Evolutionary conservation across 1,140 invertebrate genomes (phyloP).

Genomic region (Leptinotarsa defecta): DNA sequence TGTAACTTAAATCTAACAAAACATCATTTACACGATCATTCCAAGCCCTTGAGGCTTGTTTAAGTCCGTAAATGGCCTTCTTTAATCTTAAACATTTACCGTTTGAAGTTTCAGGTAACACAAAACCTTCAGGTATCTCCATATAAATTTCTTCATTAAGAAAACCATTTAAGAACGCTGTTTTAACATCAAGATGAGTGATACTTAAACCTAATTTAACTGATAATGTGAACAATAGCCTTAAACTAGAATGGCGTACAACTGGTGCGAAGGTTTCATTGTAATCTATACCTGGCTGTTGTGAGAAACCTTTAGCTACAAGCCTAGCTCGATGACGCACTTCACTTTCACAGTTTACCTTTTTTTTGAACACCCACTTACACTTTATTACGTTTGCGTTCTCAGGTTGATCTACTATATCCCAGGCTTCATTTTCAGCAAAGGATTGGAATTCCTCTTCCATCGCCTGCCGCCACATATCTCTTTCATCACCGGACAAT

Average conservation of each 20-base stretch:
- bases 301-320: constrained; percentile 54
- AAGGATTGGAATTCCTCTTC: not conserved
- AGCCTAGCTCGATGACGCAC: constrained; percentile 42
- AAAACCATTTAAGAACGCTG: constrained; percentile 53
- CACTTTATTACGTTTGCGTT: not conserved
- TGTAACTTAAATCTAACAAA: constrained; percentile 46
- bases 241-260: constrained; percentile 35
- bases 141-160: constrained; percentile 51
- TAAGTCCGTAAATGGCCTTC: constrained; percentile 51
- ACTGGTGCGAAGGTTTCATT: constrained; percentile 33
- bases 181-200: constrained; percentile 50
- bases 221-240: constrained; percentile 39
- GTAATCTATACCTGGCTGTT: constrained; percentile 50
- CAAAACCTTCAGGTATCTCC: constrained; percentile 44
- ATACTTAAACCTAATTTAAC: constrained; percentile 40
- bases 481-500: not conserved
- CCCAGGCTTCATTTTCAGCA: not conserved
- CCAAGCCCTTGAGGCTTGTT: constrained; percentile 57
- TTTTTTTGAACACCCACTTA: not conserved
- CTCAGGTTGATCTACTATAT: not conserved
- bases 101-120: constrained; percentile 28
- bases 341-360: constrained; percentile 26
- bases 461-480: not conserved
- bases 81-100: constrained; percentile 35
- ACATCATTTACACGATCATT: constrained; percentile 49